Percentiles rank a stretch among this genome's conserved stretches.
These are phyloP conservation scores for Patiria pectinifera DNA, from an alignment of 53 echinoderm and acorn worm species.

Conservation along the genomic window DNA sequence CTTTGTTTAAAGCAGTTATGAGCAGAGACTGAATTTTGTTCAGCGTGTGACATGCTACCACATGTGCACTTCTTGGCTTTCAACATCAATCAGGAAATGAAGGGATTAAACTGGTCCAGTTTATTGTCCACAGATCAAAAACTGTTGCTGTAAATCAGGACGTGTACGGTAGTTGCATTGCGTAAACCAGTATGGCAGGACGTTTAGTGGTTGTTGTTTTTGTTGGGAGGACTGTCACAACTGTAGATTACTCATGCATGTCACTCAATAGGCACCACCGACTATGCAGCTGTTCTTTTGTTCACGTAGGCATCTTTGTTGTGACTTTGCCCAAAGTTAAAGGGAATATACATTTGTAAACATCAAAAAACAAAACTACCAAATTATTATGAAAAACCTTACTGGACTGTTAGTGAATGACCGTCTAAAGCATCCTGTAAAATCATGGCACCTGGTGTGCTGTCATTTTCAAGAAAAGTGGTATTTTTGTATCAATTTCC, in stretches of 20 bases:
- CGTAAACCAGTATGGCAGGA: no score
- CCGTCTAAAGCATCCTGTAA: no score
- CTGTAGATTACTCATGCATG: conserved; percentile 5
- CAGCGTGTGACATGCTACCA: no score
- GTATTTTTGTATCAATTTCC: no score
- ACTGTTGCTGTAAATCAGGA: neutral
- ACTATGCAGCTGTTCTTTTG: neutral
- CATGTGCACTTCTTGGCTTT: neutral
- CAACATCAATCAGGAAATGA: neutral
- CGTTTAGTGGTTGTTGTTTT: neutral
- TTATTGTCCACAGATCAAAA: neutral
- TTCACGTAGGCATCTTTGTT: neutral
- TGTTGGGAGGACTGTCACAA: neutral
- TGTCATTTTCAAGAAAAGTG: no score
- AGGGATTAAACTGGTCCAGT: neutral
- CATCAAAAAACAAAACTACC: no score
- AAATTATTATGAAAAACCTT: no score
- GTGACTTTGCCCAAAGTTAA: neutral
- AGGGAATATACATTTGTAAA: neutral
- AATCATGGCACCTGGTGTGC: no score
- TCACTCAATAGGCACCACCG: neutral
- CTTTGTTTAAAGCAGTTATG: no score
- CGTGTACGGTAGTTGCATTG: no score
- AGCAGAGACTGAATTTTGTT: no score
- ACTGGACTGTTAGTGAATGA: no score